Evolutionary conservation across 2,113 vertebrate genomes (phyloP).

Genomic region (Plecotus auritus): DNA sequence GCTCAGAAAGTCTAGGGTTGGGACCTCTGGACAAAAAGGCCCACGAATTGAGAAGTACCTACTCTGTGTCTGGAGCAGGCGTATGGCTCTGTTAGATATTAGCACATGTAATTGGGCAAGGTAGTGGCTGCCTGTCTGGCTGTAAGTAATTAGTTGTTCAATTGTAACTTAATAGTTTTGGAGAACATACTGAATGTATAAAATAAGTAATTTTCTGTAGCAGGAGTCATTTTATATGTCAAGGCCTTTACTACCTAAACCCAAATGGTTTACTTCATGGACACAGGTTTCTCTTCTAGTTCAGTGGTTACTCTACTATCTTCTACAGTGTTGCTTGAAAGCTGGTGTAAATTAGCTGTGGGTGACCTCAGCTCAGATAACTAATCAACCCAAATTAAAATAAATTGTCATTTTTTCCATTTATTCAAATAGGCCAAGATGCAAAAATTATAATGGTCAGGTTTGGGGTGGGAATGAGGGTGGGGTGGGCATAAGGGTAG

Average conservation of each 20-base stretch:
- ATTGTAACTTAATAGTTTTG: background rate
- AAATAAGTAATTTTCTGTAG: background rate
- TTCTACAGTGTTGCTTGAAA: conserved; percentile 7
- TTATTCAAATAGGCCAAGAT: background rate
- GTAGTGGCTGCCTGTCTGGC: background rate
- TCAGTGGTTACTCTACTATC: background rate
- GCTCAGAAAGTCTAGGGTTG: background rate
- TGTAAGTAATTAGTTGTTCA: background rate
- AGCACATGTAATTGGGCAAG: background rate
- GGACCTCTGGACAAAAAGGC: background rate
- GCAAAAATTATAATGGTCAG: background rate
- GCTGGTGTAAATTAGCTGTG: background rate
- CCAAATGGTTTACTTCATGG: background rate
- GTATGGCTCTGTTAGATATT: background rate
- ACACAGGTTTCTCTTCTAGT: background rate
- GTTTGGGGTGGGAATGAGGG: background rate
- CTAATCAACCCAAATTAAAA: conserved; percentile 28
- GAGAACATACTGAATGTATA: background rate
- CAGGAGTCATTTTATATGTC: background rate
- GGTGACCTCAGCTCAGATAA: conserved; percentile 28
- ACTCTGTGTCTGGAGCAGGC: fast-evolving
- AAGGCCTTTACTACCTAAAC: background rate
- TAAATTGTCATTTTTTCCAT: background rate
- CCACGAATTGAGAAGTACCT: background rate
- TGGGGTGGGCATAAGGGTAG: background rate